Evolutionary conservation across 2,888 invertebrate genomes (phyloP).

Genomic region (Encarsia formosa): DNA sequence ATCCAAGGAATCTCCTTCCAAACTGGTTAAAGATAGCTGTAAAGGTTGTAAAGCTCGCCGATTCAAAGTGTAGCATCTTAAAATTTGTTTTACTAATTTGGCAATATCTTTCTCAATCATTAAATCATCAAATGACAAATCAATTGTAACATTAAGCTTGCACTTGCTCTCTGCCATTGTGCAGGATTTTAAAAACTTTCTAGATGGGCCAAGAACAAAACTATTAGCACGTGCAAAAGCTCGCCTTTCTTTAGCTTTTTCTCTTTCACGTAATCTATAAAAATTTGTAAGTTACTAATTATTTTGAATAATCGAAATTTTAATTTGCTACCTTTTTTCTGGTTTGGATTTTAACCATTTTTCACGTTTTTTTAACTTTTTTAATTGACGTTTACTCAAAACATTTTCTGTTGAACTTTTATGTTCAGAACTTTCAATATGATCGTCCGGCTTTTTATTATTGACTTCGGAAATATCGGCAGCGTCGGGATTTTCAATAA

Average conservation of each 20-base stretch:
- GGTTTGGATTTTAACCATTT: slow-evolving; percentile 70
- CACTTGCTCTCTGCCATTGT: slow-evolving; percentile 67
- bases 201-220: slow-evolving; percentile 69
- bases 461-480: no score
- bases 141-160: slow-evolving; percentile 73
- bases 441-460: no score
- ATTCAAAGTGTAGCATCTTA: slow-evolving; percentile 87
- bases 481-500: no score
- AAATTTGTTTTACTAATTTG: slow-evolving; percentile 85
- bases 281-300: no score
- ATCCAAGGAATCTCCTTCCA: slow-evolving; percentile 67
- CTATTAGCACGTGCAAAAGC: slow-evolving; percentile 68
- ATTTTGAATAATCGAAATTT: no score
- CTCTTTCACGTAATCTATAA: slow-evolving; percentile 62
- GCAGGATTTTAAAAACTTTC: slow-evolving; percentile 73
- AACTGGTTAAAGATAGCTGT: slow-evolving; percentile 78
- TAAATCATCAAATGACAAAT: slow-evolving; percentile 84
- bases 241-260: slow-evolving; percentile 66
- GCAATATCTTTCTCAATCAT: slow-evolving; percentile 88
- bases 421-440: no score
- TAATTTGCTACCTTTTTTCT: slow-evolving; percentile 57
- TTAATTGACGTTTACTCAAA: slow-evolving; percentile 62
- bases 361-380: slow-evolving; percentile 66
- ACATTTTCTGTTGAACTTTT: no score
- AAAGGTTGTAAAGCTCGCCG: slow-evolving; percentile 75